These are phyloP conservation scores for Aptenodytes patagonicus DNA, from an alignment of 2,113 vertebrate genomes.

Conservation along the genomic window DNA sequence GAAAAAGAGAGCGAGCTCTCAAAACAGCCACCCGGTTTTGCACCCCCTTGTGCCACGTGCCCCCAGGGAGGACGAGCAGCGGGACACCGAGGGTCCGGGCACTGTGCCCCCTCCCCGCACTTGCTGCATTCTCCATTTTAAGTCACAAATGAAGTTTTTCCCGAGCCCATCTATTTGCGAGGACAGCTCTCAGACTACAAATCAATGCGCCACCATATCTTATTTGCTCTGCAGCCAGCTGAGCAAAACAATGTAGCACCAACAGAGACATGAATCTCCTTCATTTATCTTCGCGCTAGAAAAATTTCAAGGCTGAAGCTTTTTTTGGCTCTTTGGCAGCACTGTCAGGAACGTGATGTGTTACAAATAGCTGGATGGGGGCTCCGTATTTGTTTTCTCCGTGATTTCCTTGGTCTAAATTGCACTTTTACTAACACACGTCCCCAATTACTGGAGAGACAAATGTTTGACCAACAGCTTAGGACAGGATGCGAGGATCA, in stretches of 20 bases:
- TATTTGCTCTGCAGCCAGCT: slow-evolving; percentile 45
- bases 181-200: slow-evolving; percentile 18
- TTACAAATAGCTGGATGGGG: background rate
- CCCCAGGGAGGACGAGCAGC: fast-evolving
- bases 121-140: background rate
- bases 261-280: slow-evolving; percentile 46
- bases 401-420: background rate
- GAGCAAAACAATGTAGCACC: slow-evolving; percentile 40
- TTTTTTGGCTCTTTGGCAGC: background rate
- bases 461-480: slow-evolving; percentile 8
- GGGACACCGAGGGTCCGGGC: fast-evolving
- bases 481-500: background rate
- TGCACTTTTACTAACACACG: background rate
- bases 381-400: background rate
- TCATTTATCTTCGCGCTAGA: slow-evolving; percentile 51
- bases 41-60: fast-evolving
- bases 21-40: background rate
- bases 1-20: too few species aligned
- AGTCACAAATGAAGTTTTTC: slow-evolving; percentile 13
- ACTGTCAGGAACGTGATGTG: background rate
- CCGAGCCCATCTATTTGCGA: background rate
- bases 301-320: slow-evolving; percentile 19
- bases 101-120: background rate
- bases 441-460: background rate
- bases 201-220: slow-evolving; percentile 10